Evolutionary conservation across 2,797 vertebrate genomes (phyloP), one percentile per base, ranked within the genome.

Genomic region (Tangara arthus): DNA sequence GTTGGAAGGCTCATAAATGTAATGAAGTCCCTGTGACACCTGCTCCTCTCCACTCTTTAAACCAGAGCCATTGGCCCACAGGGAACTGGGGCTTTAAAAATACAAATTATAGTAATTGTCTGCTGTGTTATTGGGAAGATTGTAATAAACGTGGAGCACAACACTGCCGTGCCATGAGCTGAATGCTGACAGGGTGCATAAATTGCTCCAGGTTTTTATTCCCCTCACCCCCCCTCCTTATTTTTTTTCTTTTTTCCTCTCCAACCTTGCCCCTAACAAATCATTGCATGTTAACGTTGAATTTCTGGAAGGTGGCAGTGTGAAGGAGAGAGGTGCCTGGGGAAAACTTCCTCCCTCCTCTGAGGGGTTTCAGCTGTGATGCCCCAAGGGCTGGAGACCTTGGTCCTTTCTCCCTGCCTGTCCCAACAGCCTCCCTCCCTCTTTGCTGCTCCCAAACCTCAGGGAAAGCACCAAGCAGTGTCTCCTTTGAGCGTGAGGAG

Each of bases 1-100:
- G 87, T 60, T 94, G 96, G 96, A 96, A 97, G 97, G 96, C 97
- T 97, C 93, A 42, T 97, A 96, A 97, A 97, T 91, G 96, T 97
- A 96, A 98, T 97, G 97, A 97, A 97, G 97, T 97, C 96, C 96
- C 93, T 94, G 96, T 98, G 98, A 98, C 98, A 98, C 98, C 98
- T 99, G 98, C 98, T 98, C 98, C 98, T 98, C 98, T 98, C 98
- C 98, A 95, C 97, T 89, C 96, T 97, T 96, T 97, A 96, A 98
- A 96, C 96, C 69, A 95, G 91, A 97, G 96, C 96, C 96, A 89
- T 61, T 70, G 96, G 97, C 95, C 98, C 75, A 2, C 90, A 86
- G 97, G 97, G 97, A 98, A 34, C 95, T n/a, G 6, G 61, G 77
- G 91, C 97, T 97, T 98, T 97, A 98, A 98, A 98, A 97, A 98